Percentiles rank a stretch among this genome's conserved stretches.
Conservation (phyloP, 1,140 invertebrate genomes). For the Plectrocnemia conspersa region DNA sequence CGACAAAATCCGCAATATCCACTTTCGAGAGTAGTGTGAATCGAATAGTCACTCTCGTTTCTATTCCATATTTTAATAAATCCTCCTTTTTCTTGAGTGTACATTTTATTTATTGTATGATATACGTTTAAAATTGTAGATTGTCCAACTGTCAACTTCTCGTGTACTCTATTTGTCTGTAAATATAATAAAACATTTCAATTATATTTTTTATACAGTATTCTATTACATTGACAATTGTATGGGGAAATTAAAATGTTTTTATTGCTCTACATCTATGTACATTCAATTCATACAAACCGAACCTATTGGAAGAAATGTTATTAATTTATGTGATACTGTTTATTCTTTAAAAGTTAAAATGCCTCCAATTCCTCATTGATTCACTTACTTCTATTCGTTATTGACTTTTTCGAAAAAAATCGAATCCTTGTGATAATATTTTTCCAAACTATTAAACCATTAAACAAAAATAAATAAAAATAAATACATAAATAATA, state of each 20-base stretch:
- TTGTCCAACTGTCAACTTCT: constrained; percentile 55
- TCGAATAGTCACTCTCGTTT: constrained; percentile 55
- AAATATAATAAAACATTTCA: constrained; percentile 35
- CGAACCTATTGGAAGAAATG: constrained; percentile 35
- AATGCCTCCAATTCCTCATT: neutral
- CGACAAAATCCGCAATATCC: constrained; percentile 64
- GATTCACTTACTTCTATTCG: too few relatives aligned
- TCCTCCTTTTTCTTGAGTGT: constrained; percentile 68
- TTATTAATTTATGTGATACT: neutral
- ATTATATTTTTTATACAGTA: constrained; percentile 1
- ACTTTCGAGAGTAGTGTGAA: constrained; percentile 51
- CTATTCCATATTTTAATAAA: constrained; percentile 61
- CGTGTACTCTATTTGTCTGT: constrained; percentile 58
- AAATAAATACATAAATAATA: too few relatives aligned
- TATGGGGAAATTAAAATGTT: constrained; percentile 12
- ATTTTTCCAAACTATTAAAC: neutral
- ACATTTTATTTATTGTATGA: constrained; percentile 52
- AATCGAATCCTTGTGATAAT: too few relatives aligned
- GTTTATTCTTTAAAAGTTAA: neutral
- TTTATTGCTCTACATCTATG: neutral
- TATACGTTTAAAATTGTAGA: constrained; percentile 55
- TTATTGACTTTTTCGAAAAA: neutral
- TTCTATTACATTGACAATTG: constrained; percentile 5
- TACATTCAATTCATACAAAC: constrained; percentile 35
- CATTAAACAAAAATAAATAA: constrained; percentile 6